Conservation (phyloP, 2,113 vertebrate genomes). For the Astatoreochromis straeleni region DNA sequence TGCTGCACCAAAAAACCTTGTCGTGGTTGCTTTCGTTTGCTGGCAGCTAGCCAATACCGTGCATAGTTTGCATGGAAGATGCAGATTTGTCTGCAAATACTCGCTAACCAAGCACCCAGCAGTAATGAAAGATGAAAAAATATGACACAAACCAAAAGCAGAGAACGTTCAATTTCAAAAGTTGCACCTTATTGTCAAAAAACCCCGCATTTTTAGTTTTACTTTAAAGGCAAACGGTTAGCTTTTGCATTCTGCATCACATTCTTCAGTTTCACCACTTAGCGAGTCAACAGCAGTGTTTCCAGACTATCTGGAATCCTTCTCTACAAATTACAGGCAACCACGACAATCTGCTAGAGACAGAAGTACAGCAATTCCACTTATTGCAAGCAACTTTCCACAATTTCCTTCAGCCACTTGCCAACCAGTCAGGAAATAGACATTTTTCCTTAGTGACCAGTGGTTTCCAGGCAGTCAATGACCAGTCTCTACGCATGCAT, state of each 20-base stretch:
- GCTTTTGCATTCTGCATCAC: neutral
- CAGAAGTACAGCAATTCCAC: neutral
- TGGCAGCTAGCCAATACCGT: fast-evolving
- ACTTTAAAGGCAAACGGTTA: neutral
- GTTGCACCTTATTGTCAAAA: neutral
- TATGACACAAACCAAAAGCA: neutral
- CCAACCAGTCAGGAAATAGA: neutral
- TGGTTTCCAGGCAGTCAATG: neutral
- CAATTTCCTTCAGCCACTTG: neutral
- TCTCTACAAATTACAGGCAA: neutral
- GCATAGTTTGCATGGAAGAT: neutral
- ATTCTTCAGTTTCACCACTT: neutral
- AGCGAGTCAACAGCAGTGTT: neutral
- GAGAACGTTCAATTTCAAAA: neutral
- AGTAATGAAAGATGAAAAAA: fast-evolving
- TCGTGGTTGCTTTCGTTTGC: neutral
- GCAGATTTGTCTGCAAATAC: neutral
- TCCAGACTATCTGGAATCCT: neutral
- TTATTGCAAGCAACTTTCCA: neutral
- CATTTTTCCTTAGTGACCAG: neutral
- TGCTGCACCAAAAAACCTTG: neutral
- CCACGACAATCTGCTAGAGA: neutral
- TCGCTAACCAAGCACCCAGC: neutral
- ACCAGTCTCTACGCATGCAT: neutral
- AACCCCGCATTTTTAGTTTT: fast-evolving